Evolutionary conservation across 2,113 vertebrate genomes (phyloP).

Genomic region (Dicentrarchus labrax): DNA sequence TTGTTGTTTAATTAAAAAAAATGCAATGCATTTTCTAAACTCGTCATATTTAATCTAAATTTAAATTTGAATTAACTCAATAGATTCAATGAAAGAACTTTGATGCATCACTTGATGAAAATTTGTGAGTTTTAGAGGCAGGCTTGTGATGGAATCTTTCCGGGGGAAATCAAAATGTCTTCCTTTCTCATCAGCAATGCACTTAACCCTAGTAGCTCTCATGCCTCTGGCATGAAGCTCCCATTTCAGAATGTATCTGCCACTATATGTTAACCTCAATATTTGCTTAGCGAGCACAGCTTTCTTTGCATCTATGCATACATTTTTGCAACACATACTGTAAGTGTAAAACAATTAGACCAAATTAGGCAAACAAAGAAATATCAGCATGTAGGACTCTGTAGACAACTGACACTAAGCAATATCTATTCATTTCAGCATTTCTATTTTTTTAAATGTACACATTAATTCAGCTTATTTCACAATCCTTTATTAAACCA

Average conservation of each 20-base stretch:
- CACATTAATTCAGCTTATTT: neutral
- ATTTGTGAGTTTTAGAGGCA: neutral
- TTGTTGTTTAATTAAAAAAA: neutral
- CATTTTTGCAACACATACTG: too few species aligned
- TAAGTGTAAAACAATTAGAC: too few species aligned
- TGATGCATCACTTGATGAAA: neutral
- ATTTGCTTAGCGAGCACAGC: neutral
- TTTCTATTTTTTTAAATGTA: neutral
- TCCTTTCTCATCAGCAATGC: conserved; percentile 37
- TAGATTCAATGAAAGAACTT: neutral
- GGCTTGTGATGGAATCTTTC: neutral
- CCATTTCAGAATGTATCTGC: neutral
- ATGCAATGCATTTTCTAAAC: neutral
- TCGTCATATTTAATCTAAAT: neutral
- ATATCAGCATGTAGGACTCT: neutral
- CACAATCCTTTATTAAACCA: too few species aligned
- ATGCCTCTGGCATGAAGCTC: neutral
- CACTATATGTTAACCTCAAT: neutral
- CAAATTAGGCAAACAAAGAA: neutral
- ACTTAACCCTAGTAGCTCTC: neutral
- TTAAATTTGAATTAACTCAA: neutral
- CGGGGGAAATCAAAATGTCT: conserved; percentile 33
- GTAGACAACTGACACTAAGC: neutral
- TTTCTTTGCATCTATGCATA: neutral
- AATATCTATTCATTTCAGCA: neutral